Percentiles rank a stretch among this genome's conserved stretches.
Evolutionary conservation across 2,888 invertebrate genomes (phyloP).

Genomic region (Meiosimyza platycephala): DNA sequence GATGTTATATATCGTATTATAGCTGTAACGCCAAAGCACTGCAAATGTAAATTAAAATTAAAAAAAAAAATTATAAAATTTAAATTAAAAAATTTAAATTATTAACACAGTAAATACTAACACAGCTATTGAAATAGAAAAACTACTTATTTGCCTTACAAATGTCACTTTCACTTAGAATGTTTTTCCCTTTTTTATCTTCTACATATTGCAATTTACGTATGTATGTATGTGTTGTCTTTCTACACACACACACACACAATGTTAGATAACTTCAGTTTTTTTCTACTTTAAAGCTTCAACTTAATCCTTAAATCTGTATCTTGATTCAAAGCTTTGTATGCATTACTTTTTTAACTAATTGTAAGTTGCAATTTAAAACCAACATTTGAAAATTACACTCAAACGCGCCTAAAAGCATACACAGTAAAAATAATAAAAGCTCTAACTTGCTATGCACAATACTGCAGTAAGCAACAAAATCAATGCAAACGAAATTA

Average conservation of each 20-base stretch:
- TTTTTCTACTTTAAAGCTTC: not conserved
- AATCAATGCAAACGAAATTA: not conserved
- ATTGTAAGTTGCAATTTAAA: not conserved
- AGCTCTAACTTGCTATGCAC: constrained; percentile 8
- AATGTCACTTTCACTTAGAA: constrained; percentile 13
- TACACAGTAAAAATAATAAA: constrained; percentile 22
- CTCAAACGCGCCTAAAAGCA: constrained; percentile 19
- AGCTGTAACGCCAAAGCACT: no score
- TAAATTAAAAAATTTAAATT: no score
- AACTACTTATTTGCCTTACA: no score
- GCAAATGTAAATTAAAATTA: no score
- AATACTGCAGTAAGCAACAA: not conserved
- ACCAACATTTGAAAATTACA: constrained; percentile 9
- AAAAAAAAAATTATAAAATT: no score
- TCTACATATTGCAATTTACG: not conserved
- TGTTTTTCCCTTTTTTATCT: constrained; percentile 21
- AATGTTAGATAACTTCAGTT: no score
- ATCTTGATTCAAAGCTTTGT: no score
- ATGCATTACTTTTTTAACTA: constrained; percentile 34
- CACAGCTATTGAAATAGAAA: no score
- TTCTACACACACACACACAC: not conserved
- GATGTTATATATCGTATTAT: no score
- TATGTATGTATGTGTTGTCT: not conserved
- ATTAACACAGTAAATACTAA: no score
- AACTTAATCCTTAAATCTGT: not conserved